Conservation (phyloP, 92 coral and sea anemone genomes). For the Ricordea florida region DNA sequence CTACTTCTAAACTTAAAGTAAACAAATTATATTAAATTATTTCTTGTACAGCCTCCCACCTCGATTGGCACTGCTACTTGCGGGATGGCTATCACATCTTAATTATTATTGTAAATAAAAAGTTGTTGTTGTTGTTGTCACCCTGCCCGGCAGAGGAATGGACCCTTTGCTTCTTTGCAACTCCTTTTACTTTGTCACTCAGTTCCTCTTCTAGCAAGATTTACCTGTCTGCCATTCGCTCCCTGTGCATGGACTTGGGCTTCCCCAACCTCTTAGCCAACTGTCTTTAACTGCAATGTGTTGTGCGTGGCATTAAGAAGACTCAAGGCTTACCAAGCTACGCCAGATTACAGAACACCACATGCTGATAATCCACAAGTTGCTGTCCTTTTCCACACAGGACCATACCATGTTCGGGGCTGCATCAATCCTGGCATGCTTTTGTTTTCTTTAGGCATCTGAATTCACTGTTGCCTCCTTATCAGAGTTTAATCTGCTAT, state of each 20-base stretch:
- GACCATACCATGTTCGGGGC: not conserved
- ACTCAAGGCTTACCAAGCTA: no score
- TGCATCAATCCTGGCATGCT: not conserved
- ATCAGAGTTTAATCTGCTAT: not conserved
- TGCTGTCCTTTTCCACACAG: not conserved
- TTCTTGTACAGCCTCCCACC: no score
- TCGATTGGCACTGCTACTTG: no score
- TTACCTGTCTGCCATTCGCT: not conserved
- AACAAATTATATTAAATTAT: no score
- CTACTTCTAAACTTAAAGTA: no score
- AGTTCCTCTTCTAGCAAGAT: not conserved
- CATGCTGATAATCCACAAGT: not conserved
- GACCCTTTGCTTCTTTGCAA: not conserved
- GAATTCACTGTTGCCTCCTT: conserved; percentile 16
- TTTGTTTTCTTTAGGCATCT: conserved; percentile 18
- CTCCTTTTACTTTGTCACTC: not conserved
- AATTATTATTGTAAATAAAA: no score
- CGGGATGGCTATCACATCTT: no score
- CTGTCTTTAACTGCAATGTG: not conserved
- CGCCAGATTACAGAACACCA: no score
- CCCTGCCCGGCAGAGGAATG: not conserved
- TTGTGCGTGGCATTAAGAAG: conserved; percentile 10
- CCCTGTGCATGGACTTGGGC: conserved; percentile 2
- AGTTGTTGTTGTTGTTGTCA: no score
- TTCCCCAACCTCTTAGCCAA: not conserved